Evolutionary conservation across 2,113 vertebrate species (phyloP).

Genomic region (Neomonachus schauinslandi): DNA sequence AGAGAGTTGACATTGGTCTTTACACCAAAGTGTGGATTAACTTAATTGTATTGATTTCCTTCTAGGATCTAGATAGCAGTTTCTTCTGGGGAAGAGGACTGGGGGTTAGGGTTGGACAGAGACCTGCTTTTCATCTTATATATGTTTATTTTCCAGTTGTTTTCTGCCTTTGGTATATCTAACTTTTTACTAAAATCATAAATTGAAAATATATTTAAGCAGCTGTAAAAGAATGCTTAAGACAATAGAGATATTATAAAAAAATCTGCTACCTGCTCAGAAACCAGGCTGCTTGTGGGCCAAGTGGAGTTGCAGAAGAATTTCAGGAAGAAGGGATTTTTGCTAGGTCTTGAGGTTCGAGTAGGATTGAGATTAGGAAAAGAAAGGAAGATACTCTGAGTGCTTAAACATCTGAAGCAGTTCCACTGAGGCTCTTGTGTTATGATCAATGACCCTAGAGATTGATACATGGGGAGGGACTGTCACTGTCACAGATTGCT

Average conservation of each 20-base stretch:
- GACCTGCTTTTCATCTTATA: neutral
- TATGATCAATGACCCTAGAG: neutral
- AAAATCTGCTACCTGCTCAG: neutral
- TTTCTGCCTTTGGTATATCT: neutral
- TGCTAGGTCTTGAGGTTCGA: neutral
- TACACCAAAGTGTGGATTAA: neutral
- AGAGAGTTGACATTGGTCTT: neutral
- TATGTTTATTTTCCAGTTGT: neutral
- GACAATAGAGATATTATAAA: neutral
- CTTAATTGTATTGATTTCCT: neutral
- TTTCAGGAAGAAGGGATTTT: neutral
- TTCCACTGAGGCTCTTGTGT: neutral
- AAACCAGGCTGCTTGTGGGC: neutral
- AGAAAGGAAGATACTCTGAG: neutral
- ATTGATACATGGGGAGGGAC: neutral
- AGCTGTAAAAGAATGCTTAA: neutral
- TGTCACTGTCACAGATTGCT: neutral
- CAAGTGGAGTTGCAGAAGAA: neutral
- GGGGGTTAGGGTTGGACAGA: neutral
- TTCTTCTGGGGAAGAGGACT: neutral
- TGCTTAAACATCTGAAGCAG: neutral
- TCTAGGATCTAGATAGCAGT: neutral
- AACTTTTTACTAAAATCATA: conserved; percentile 5
- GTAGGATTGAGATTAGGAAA: neutral
- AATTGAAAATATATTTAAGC: neutral